These are phyloP conservation scores for Erpornis zantholeuca DNA, from an alignment of 2,113 vertebrate genomes.

Conservation along the genomic window DNA sequence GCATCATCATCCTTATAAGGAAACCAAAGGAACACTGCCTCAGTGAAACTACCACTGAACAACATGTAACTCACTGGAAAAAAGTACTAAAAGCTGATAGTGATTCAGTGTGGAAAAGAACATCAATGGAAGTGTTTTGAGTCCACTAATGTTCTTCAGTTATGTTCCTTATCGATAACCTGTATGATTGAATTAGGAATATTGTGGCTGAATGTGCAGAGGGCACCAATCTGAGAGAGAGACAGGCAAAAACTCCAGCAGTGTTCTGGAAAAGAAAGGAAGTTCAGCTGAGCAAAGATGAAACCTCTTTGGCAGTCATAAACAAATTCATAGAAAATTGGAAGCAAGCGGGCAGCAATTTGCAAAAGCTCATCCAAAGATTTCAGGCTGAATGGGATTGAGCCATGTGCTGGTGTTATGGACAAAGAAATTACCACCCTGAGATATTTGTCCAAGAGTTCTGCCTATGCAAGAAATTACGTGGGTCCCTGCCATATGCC, in stretches of 20 bases:
- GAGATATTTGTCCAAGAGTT: not conserved
- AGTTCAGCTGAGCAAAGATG: accelerated
- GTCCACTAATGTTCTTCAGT: not conserved
- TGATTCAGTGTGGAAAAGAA: not conserved
- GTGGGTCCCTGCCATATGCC: not conserved
- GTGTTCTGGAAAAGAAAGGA: not conserved
- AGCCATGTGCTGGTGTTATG: not conserved
- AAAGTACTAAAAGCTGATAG: not conserved
- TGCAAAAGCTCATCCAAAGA: not conserved
- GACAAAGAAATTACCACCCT: not conserved
- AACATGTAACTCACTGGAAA: not conserved
- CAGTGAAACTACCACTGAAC: not conserved
- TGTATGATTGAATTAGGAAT: not conserved
- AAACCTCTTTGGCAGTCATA: not conserved
- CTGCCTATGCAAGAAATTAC: not conserved
- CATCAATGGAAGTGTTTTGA: not conserved
- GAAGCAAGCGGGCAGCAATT: not conserved
- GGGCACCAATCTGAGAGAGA: not conserved
- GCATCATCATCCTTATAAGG: not conserved
- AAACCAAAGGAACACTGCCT: not conserved
- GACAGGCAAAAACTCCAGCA: not conserved
- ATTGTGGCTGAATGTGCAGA: not conserved
- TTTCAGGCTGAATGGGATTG: not conserved
- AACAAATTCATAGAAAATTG: not conserved
- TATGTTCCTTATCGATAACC: not conserved